Percentiles rank a stretch among this genome's conserved stretches.
Conservation (phyloP, 2,797 vertebrate genomes). For the Clarias pachynema region DNA sequence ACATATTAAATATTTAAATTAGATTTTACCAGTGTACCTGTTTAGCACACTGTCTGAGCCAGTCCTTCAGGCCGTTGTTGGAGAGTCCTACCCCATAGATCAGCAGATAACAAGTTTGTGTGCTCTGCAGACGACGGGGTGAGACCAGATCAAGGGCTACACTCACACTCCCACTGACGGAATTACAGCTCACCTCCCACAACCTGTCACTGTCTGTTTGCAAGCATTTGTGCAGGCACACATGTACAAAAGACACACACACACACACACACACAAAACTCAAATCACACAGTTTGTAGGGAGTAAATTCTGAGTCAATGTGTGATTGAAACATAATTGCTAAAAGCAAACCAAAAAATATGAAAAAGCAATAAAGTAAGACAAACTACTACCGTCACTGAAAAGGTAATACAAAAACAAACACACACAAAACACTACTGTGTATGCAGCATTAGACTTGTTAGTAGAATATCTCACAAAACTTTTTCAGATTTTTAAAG, state of each 20-base stretch:
- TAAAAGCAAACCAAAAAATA: too few relatives aligned
- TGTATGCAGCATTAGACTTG: background rate
- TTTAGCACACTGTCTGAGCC: conserved; percentile 90
- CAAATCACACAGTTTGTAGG: background rate
- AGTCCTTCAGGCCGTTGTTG: conserved; percentile 87
- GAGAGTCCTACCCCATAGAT: conserved; percentile 88
- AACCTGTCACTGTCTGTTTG: conserved; percentile 82
- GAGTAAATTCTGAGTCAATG: too few relatives aligned
- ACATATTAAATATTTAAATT: too few relatives aligned
- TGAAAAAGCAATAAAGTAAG: too few relatives aligned
- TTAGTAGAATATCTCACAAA: background rate
- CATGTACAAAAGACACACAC: conserved; percentile 13
- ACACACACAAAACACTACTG: background rate
- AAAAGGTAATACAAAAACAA: background rate
- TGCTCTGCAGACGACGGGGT: conserved; percentile 51
- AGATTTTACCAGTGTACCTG: conserved; percentile 74
- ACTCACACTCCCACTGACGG: conserved; percentile 80
- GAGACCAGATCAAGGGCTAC: conserved; percentile 72
- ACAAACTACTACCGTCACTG: background rate
- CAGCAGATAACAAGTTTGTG: conserved; percentile 81
- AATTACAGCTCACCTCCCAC: conserved; percentile 87
- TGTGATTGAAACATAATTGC: too few relatives aligned
- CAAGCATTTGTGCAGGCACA: conserved; percentile 32
- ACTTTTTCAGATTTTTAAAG: background rate
- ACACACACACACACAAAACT: conserved; percentile 19